phyloP scores from a whole-genome alignment of 2,888 invertebrate species.

The Parelbella ahira region DNA sequence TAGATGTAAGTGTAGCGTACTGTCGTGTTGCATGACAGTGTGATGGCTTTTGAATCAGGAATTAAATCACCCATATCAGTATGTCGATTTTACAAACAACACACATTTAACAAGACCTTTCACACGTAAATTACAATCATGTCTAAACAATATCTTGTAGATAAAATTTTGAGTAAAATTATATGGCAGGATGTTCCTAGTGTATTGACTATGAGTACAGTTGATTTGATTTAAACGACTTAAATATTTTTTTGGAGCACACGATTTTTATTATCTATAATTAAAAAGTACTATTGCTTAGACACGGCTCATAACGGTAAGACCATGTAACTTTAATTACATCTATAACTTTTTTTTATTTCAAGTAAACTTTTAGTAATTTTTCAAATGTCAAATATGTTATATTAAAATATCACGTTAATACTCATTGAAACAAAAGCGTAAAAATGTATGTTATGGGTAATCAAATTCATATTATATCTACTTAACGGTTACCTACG shows the following conservation, averaged over 20 bases:
- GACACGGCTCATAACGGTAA: not conserved
- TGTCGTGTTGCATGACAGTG: conserved; percentile 50
- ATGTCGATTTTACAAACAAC: conserved; percentile 15
- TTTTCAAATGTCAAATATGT: not conserved
- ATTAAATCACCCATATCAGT: conserved; percentile 37
- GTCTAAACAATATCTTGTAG: conserved; percentile 4
- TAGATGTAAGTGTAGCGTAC: conserved; percentile 36
- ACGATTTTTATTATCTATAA: too few relatives aligned
- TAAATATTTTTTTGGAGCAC: too few relatives aligned
- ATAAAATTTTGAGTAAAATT: too few relatives aligned
- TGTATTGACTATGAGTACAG: too few relatives aligned
- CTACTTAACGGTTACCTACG: conserved; percentile 38
- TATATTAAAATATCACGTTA: too few relatives aligned
- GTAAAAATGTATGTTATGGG: conserved; percentile 16
- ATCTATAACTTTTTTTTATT: not conserved
- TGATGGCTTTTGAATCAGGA: conserved; percentile 50
- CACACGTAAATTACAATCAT: conserved; percentile 1
- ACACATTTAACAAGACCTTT: conserved; percentile 1
- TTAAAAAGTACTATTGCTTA: conserved; percentile 4
- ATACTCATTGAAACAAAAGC: too few relatives aligned
- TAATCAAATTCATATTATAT: conserved; percentile 20
- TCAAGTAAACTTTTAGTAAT: too few relatives aligned
- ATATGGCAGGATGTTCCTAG: too few relatives aligned
- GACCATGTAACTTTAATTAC: not conserved
- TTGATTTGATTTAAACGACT: too few relatives aligned